A percentile compares a stretch with the other conserved stretches of the same genome.
Conservation (phyloP, 2,113 vertebrate species). For the Gobius niger region DNA sequence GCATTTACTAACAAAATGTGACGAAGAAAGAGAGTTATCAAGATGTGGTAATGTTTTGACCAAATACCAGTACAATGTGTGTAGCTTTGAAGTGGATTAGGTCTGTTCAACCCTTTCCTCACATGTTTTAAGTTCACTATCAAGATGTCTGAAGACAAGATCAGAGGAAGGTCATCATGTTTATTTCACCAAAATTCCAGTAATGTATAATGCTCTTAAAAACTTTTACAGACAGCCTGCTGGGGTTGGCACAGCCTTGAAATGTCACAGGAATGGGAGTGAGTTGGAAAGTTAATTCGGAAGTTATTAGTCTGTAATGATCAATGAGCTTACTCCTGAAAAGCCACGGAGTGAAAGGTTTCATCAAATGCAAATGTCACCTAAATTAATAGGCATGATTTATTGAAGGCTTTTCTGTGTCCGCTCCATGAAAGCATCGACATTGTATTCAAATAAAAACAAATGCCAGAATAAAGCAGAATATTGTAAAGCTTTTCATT, state of each 20-base stretch:
- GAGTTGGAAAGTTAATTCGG: conserved; percentile 13
- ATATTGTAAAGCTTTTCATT: too few relatives aligned
- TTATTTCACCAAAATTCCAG: neutral
- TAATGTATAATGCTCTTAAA: neutral
- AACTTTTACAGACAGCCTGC: conserved; percentile 4
- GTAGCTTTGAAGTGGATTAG: too few relatives aligned
- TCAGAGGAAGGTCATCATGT: conserved; percentile 17
- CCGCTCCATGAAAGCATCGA: neutral
- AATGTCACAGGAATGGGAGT: conserved; percentile 22
- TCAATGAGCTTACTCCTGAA: conserved; percentile 14
- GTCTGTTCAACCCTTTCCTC: neutral
- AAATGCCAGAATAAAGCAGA: neutral
- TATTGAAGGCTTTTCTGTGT: neutral
- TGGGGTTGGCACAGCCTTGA: conserved; percentile 8
- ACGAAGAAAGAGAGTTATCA: too few relatives aligned
- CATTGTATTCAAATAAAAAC: neutral
- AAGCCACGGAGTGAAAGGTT: neutral
- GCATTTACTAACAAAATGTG: too few relatives aligned
- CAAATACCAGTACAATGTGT: too few relatives aligned
- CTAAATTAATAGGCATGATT: neutral
- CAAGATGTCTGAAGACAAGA: conserved; percentile 8
- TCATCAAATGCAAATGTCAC: conserved; percentile 9
- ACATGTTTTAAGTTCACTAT: neutral
- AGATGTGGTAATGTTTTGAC: too few relatives aligned
- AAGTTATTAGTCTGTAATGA: conserved; percentile 23